phyloP scores from a whole-genome alignment of 2,797 vertebrate genomes.

The Benthosema pterotum region DNA sequence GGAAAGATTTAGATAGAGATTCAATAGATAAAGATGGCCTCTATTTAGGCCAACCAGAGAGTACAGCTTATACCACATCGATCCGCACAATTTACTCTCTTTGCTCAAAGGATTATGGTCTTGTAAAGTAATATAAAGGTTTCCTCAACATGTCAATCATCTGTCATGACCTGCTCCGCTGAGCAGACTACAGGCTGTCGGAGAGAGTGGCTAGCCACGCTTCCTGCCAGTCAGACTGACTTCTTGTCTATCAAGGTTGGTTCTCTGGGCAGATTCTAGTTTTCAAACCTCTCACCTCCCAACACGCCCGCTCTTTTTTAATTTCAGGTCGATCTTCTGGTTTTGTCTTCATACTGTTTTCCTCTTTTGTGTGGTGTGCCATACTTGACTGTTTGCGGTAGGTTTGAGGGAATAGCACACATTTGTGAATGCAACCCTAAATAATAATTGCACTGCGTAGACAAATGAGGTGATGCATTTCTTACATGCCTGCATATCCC shows the following conservation, averaged over 20 bases:
- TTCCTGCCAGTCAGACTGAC: conserved; percentile 57
- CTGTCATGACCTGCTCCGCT: conserved; percentile 73
- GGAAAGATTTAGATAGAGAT: conserved; percentile 54
- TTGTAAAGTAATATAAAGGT: conserved; percentile 82
- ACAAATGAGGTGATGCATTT: conserved; percentile 39
- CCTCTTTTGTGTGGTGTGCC: conserved; percentile 25
- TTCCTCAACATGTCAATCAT: conserved; percentile 79
- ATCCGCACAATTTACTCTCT: conserved; percentile 77
- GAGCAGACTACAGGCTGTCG: conserved; percentile 70
- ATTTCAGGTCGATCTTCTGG: conserved; percentile 36
- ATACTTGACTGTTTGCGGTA: conserved; percentile 25
- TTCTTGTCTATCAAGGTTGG: conserved; percentile 54
- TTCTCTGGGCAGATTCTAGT: conserved; percentile 43
- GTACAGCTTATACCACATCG: conserved; percentile 74
- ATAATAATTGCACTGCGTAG: conserved; percentile 28
- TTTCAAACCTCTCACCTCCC: neutral
- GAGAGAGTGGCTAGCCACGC: conserved; percentile 57
- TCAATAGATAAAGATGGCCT: no score
- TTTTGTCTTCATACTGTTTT: conserved; percentile 17
- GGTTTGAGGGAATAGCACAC: conserved; percentile 32
- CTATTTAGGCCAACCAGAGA: conserved; percentile 62
- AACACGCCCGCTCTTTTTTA: conserved; percentile 2
- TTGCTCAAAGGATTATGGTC: conserved; percentile 75
- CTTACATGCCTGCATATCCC: conserved; percentile 31
- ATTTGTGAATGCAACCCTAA: conserved; percentile 6